These are phyloP conservation scores for Mythimna albipuncta DNA, from an alignment of 2,888 invertebrate genomes.

Conservation along the genomic window DNA sequence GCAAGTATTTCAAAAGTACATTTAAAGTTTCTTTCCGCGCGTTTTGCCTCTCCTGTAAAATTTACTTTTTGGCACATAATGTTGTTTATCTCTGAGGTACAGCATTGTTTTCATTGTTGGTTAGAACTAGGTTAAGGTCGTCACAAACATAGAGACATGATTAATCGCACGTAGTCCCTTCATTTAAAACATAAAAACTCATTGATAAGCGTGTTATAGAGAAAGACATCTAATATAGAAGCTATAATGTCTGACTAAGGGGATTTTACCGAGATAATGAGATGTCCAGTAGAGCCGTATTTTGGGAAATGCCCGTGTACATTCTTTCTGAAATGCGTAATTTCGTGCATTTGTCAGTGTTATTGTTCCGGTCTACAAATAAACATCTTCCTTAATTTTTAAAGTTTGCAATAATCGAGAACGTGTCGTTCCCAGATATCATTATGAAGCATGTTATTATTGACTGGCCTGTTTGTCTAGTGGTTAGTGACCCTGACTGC, in stretches of 20 bases:
- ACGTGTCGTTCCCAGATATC: not conserved
- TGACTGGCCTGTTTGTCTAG: no score
- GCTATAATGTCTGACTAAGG: not conserved
- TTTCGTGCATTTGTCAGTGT: not conserved
- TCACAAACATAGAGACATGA: no score
- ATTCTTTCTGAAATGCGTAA: not conserved
- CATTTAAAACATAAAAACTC: not conserved
- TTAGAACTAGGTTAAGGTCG: no score
- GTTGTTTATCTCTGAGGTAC: no score
- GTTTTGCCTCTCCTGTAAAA: no score
- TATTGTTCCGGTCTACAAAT: not conserved
- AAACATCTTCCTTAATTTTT: not conserved
- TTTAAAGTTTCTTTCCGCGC: no score
- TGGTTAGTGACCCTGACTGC: no score
- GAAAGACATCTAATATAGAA: not conserved
- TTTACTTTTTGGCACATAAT: no score
- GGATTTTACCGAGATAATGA: not conserved
- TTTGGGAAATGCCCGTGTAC: conserved; percentile 2
- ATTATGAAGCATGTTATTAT: not conserved
- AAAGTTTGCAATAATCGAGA: not conserved
- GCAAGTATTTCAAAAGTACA: no score
- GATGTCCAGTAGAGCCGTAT: not conserved
- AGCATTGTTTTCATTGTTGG: no score
- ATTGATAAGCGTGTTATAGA: not conserved
- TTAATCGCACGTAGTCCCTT: not conserved